Evolutionary conservation across 2,113 vertebrate genomes (phyloP), one percentile per base, ranked within the genome.

Genomic region (Nesoenas mayeri): DNA sequence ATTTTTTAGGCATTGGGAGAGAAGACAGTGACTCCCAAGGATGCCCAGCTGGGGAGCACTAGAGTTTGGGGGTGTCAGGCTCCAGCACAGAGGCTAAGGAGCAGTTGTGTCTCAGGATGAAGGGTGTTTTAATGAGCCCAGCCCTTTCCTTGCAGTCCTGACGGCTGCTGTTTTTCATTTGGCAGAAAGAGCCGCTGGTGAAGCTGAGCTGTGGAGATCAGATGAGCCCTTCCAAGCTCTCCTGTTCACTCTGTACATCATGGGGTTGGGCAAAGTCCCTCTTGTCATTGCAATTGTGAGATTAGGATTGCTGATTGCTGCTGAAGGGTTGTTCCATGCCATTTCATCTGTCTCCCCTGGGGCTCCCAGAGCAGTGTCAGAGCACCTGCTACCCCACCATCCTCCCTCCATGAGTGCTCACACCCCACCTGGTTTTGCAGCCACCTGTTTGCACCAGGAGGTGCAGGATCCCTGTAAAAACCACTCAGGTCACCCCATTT

Each of bases 381-480:
- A 53, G 53, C 5, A 8, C 29, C 79, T 92, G 25, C 50, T 44
- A 11, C 50, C 34, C 18, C 48, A 10, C 25, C 54, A 34, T 42
- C 48, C 12, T 65, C 10, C 34, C 12, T 1, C 6, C 11, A 1
- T 4, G 3, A 48, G 36, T 2, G 1, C 15, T 44, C 7, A 6
- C 11, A 12, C 24, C 65, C 44, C 78, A 15, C 26, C 40, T 90
- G 65, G 32, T 44, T 92, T 81, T 65, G 44, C 64, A 42, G 53
- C 32, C 32, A 8, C 17, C 0, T 22, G 44, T 61, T 53, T 66
- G 70, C 10, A 13, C 24, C 65, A 38, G 66, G 79, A 74, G 24
- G 7, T 48, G 19, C 18, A 28, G n/a, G 42, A 44, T 60, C 36
- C 9, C 0, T 18, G 44, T 31, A 54, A 34, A 34, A 29, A 72